Evolutionary conservation across 1,140 invertebrate species (phyloP), one percentile per base, ranked within the genome.

Genomic region (Zaprionus gabonicus): DNA sequence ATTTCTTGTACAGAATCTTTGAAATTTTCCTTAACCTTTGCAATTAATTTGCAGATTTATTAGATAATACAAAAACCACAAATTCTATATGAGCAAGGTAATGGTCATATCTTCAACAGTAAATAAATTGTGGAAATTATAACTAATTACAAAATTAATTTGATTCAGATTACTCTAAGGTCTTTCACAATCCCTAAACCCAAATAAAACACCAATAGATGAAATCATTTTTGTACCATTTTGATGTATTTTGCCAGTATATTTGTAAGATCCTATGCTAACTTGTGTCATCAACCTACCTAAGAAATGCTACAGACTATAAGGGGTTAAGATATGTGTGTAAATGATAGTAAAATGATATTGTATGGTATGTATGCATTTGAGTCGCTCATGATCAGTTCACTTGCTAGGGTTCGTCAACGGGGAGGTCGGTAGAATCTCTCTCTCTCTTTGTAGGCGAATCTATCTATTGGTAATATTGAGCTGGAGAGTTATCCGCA

Each of bases 201-300:
- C n/a, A 17, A 46, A 0, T 46, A 15, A 17, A 46, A 46, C 17
- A 17, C 7, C 7, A 7, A 9, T 3, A 9, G n/a, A 1, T 41
- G 38, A 7, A 41, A 41, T 46, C 9, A 25, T 46, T 62, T 41
- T 62, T 46, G 25, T 62, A 59, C 20, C 57, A 59, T 46, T n/a
- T 44, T 62, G 2, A 57, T 66, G 46, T 59, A 67, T 57, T 69
- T 69, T 66, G 68, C 68, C 46, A 55, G 31, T 65, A 34, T 20
- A 56, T 58, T 28, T 28, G 20, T 60, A 56, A 46, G 15, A 41
- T 36, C 41, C 38, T 34, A 25, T 38, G 41, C 41, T 68, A 58
- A 41, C 63, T 59, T 67, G 74, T 76, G 74, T 63, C 74, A 76
- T 72, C 69, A 73, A 60, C 70, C 63, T 77, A 72, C 56, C 41